Conservation (phyloP, 2,797 vertebrate genomes). For the Lemur catta region DNA sequence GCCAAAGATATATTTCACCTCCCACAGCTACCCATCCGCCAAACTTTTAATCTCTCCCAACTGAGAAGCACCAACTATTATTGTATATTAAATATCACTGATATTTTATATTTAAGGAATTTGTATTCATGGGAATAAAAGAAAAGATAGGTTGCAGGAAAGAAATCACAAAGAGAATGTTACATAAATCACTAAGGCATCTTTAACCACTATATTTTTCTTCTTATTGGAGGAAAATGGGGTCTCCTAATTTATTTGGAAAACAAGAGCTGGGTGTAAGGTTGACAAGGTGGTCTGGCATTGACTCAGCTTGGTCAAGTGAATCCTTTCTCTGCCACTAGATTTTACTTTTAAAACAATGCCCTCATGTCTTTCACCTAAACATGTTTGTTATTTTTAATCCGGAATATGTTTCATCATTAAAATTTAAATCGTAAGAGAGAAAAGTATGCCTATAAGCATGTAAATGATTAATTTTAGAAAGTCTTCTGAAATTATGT, state of each 20-base stretch:
- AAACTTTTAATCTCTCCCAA: conserved; percentile 1
- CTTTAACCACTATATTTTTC: background rate
- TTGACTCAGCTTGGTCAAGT: too few species aligned
- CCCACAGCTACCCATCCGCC: background rate
- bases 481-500: background rate
- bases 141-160: background rate
- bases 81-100: background rate
- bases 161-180: background rate
- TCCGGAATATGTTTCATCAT: background rate
- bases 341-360: conserved; percentile 17
- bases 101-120: background rate
- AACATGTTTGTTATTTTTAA: conserved; percentile 1
- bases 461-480: background rate
- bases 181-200: background rate
- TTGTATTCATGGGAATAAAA: conserved; percentile 4
- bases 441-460: background rate
- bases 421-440: background rate
- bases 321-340: too few species aligned
- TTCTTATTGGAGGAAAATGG: too few species aligned
- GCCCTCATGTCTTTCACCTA: background rate
- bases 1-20: background rate
- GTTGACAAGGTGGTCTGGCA: too few species aligned
- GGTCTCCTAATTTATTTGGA: too few species aligned
- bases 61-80: background rate
- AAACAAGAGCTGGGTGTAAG: too few species aligned